Percentiles rank a stretch among this genome's conserved stretches.
These are phyloP conservation scores for Emmelina monodactyla DNA, from an alignment of 2,888 invertebrate species.

Conservation along the genomic window DNA sequence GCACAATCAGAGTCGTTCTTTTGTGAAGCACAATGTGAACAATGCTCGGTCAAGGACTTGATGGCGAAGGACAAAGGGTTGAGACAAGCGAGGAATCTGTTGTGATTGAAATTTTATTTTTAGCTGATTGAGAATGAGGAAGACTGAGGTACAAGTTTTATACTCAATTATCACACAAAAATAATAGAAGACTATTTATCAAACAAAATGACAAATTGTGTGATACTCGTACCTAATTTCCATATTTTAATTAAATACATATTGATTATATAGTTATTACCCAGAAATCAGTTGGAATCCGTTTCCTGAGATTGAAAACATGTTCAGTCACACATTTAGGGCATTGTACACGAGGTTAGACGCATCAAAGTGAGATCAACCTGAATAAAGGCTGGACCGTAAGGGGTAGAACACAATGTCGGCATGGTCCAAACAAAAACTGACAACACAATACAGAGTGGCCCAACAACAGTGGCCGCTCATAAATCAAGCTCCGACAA, in stretches of 20 bases:
- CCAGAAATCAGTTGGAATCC: too few species aligned
- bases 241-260: too few species aligned
- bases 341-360: constrained; percentile 44
- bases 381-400: constrained; percentile 56
- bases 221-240: too few species aligned
- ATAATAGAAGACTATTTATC: too few species aligned
- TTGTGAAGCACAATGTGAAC: constrained; percentile 40
- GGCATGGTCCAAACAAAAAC: constrained; percentile 61
- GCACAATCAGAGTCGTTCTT: constrained; percentile 53
- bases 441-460: constrained; percentile 62
- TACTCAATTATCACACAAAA: too few species aligned
- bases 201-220: too few species aligned
- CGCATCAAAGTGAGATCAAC: constrained; percentile 59
- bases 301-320: constrained; percentile 5
- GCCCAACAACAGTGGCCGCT: constrained; percentile 63
- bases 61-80: constrained; percentile 50
- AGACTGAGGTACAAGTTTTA: too few species aligned
- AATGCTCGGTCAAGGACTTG: constrained; percentile 61
- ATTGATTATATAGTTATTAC: too few species aligned
- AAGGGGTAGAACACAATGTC: constrained; percentile 62
- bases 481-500: constrained; percentile 65
- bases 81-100: constrained; percentile 20
- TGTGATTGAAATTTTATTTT: too few species aligned
- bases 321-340: constrained; percentile 29
- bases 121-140: too few species aligned